These are phyloP conservation scores for Apodemia duryi DNA, from an alignment of 2,888 invertebrate genomes.

Conservation along the genomic window DNA sequence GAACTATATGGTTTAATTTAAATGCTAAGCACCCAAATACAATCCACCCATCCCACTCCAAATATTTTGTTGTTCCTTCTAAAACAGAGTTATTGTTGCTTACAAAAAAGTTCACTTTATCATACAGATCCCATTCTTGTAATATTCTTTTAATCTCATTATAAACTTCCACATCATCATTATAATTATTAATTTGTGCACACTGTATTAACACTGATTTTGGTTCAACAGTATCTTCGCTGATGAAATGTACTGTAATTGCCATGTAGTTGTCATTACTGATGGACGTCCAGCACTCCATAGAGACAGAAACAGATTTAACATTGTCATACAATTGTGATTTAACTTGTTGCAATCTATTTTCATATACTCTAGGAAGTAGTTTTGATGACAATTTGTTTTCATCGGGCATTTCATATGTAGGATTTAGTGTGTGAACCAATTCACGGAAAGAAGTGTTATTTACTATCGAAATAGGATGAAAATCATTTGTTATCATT, in stretches of 20 bases:
- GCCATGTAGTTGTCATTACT: background rate
- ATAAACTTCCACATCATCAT: background rate
- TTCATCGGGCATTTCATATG: background rate
- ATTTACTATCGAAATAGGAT: background rate
- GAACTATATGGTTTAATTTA: background rate
- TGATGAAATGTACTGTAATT: background rate
- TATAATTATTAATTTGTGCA: background rate
- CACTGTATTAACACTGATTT: background rate
- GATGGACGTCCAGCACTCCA: background rate
- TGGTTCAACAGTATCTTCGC: background rate
- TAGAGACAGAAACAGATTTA: background rate
- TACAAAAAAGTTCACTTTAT: background rate
- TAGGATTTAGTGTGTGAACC: background rate
- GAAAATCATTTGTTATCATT: slow-evolving; percentile 17
- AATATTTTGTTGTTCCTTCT: background rate
- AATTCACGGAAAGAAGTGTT: background rate
- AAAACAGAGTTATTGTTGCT: background rate
- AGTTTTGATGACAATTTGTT: background rate
- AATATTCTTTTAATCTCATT: background rate
- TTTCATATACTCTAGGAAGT: background rate
- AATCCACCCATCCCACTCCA: background rate
- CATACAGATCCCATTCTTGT: slow-evolving; percentile 7
- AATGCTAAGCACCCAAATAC: background rate
- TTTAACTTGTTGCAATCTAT: background rate
- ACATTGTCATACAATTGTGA: background rate